Evolutionary conservation across 1,140 invertebrate genomes (phyloP), one percentile per base, ranked within the genome.

Genomic region (Hirudo medicinalis): DNA sequence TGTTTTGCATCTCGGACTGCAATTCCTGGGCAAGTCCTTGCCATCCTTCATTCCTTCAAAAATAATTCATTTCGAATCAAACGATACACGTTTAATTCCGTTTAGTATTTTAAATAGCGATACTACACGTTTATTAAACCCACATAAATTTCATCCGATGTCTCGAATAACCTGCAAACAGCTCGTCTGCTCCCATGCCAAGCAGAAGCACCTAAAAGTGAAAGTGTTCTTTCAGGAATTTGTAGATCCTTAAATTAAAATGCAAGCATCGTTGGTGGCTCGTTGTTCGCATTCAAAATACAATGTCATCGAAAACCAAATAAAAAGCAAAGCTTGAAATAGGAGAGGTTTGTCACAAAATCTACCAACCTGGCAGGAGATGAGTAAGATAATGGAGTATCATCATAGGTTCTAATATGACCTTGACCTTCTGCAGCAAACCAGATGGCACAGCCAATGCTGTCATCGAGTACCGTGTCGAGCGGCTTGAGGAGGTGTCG

Each of bases 161-260:
- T 75, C 92, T 86, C 66, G 87, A 89, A 78, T 99, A 99, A 2
- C 95, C 95, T 68, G 90, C 94, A 78, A 98, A 89, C 76, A 96
- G 85, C 85, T 99, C 96, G 86, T 99, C 96, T 25, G 94, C 94
- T 20, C 94, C 95, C 85, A 91, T 92, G 36, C 95, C 94, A 77
- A 91, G 82, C 66, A 97, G 80, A 69, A 94, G 29, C 22, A 63
- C 57, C 29, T 32, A n/a, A 8, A 4, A 32, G 19, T 15, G 17
- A 63, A 63, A 63, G 15, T 63, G 17, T 63, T 9, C 54, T 20
- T 22, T 29, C 66, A 4, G 2, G 2, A 67, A 29, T 67, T 67
- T 20, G 11, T 13, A 22, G 20, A 57, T 57, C 25, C 20, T n/a
- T 57, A n/a, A 29, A 4, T 67, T 67, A 36, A 5, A 36, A 3